Percentiles rank a stretch among this genome's conserved stretches.
These are phyloP conservation scores for Drosophila recens DNA, from an alignment of 2,888 invertebrate species.

Conservation along the genomic window DNA sequence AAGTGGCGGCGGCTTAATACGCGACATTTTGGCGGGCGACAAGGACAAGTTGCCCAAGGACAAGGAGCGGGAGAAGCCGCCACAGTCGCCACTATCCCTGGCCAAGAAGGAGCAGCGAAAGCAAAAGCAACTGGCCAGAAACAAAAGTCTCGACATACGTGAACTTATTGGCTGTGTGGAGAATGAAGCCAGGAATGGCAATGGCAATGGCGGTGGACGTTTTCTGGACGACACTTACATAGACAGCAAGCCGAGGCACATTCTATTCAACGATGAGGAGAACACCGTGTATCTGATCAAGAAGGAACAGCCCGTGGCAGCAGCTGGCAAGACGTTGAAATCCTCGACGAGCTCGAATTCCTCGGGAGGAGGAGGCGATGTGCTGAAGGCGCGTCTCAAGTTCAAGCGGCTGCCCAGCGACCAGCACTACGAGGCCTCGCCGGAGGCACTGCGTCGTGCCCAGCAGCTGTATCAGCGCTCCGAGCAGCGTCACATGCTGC, in stretches of 20 bases:
- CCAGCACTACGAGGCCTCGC: conserved; percentile 57
- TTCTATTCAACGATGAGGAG: conserved; percentile 85
- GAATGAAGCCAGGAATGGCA: conserved; percentile 59
- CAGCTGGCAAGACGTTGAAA: conserved; percentile 49
- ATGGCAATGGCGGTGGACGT: conserved; percentile 58
- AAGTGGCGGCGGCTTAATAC: conserved; percentile 82
- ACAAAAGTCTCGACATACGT: conserved; percentile 84
- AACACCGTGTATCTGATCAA: conserved; percentile 85
- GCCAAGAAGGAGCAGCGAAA: conserved; percentile 64
- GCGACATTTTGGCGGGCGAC: conserved; percentile 83
- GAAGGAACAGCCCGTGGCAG: conserved; percentile 83
- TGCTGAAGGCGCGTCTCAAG: conserved; percentile 77
- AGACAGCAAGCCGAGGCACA: conserved; percentile 77
- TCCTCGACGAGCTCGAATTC: background rate
- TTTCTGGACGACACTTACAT: conserved; percentile 70
- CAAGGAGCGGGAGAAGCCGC: conserved; percentile 55
- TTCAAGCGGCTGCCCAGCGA: conserved; percentile 74
- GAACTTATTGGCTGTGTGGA: conserved; percentile 83
- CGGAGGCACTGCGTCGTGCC: conserved; percentile 71
- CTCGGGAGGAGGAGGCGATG: conserved; percentile 56
- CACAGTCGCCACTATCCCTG: conserved; percentile 53
- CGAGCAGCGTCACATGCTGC: conserved; percentile 70
- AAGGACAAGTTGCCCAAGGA: conserved; percentile 78
- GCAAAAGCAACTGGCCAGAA: conserved; percentile 73
- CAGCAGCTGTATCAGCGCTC: conserved; percentile 74